Conservation (phyloP, 2,797 vertebrate species). For the Danio aesculapii region DNA sequence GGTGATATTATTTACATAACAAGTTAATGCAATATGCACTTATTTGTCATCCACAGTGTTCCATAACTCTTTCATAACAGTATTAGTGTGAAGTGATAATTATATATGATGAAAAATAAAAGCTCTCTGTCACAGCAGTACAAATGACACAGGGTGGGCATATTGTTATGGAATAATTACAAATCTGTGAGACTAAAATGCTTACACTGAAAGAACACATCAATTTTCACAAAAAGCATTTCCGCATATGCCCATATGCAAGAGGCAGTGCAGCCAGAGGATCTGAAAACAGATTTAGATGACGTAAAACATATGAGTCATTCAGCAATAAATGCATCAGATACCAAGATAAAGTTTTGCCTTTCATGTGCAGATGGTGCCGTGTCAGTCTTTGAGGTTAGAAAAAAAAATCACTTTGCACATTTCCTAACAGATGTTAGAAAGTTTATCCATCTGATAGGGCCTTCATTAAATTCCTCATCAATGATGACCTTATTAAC, state of each 20-base stretch:
- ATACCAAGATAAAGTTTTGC: background rate
- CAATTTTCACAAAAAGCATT: background rate
- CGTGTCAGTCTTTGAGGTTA: background rate
- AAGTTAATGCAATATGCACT: slow-evolving; percentile 1
- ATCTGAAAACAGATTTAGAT: slow-evolving; percentile 6
- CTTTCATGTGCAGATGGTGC: slow-evolving; percentile 25
- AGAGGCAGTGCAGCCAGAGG: background rate
- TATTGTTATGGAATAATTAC: background rate
- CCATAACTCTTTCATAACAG: background rate
- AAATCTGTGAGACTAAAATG: background rate
- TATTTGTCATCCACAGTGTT: background rate
- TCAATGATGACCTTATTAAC: slow-evolving; percentile 7
- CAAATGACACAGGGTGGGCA: background rate
- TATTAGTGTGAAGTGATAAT: slow-evolving; percentile 1
- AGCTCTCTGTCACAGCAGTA: background rate
- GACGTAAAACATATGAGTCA: slow-evolving; percentile 30
- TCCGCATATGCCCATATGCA: no score
- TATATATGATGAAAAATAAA: background rate
- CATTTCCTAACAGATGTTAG: slow-evolving; percentile 27
- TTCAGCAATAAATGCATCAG: slow-evolving; percentile 8
- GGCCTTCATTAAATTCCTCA: background rate
- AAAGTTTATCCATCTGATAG: background rate
- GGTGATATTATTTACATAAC: background rate
- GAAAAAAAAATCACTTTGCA: slow-evolving; percentile 19
- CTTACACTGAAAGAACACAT: background rate